Conservation (phyloP, 2,113 vertebrate genomes). For the Aegithalos caudatus region DNA sequence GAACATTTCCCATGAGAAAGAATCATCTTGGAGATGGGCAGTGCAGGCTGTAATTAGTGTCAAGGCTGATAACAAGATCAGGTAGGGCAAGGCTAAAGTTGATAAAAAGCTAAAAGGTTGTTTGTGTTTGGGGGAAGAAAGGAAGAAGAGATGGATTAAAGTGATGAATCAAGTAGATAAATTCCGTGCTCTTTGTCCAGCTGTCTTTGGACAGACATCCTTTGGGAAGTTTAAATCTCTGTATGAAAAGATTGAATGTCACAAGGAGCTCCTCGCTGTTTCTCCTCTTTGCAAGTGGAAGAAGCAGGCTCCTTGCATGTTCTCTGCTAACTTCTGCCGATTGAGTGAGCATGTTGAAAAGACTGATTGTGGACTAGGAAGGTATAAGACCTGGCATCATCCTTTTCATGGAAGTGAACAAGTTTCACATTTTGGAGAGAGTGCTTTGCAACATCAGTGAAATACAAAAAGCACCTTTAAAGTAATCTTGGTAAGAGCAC, state of each 20-base stretch:
- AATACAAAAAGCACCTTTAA: not conserved
- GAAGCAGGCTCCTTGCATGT: not conserved
- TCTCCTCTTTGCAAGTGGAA: not conserved
- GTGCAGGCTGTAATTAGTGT: not conserved
- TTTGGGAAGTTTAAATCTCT: not conserved
- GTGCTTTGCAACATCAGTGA: not conserved
- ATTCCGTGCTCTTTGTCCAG: not conserved
- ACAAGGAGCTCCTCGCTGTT: not conserved
- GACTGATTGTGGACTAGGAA: not conserved
- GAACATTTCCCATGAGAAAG: not conserved
- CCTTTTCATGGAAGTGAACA: not conserved
- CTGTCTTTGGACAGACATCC: not conserved
- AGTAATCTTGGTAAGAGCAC: not conserved
- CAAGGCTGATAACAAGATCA: not conserved
- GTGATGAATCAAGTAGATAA: not conserved
- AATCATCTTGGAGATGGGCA: not conserved
- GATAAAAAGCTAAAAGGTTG: not conserved
- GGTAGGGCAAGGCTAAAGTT: not conserved
- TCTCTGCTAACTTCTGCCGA: not conserved
- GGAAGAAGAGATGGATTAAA: not conserved
- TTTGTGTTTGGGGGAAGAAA: not conserved
- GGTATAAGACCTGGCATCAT: not conserved
- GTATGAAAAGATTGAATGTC: not conserved
- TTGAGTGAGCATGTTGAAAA: not conserved
- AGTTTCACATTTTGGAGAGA: not conserved